Evolutionary conservation across 2,113 vertebrate genomes (phyloP), one percentile per base, ranked within the genome.

Genomic region (Pygoscelis adeliae): DNA sequence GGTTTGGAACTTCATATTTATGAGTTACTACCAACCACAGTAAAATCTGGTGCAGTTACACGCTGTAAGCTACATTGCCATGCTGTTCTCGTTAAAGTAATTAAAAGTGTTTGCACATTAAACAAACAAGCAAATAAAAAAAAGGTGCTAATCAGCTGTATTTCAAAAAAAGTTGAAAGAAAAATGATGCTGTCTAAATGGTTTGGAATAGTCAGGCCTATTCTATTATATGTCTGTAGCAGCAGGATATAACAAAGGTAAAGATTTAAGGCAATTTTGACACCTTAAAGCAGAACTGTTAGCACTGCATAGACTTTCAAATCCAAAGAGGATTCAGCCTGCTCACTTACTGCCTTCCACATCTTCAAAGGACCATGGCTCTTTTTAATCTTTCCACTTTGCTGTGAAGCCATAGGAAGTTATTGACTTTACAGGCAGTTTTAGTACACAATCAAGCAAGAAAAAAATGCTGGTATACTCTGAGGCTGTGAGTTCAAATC

Each of bases 241-340:
- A 97, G 97, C 91, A 88, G 96, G 96, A 91, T 96, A 90, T 97
- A 97, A 98, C 97, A 98, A 97, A 98, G 94, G 91, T 83, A 80
- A 97, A 97, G 98, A 98, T 98, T 97, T 96, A 97, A 98, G 97
- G 97, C 98, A 98, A 97, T 98, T 98, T 98, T 98, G 98, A 98
- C 98, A 97, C 97, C 98, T 98, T 95, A 97, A 97, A 98, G 96
- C 73, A 92, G 93, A 95, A 83, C 96, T 93, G 95, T 97, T 89
- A 93, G 94, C 87, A 94, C 85, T 78, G 90, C 87, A 87, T 47
- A 90, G 94, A 94, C 97, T 98, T 98, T 98, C 96, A 98, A 98
- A 97, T 97, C 98, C 96, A 95, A 98, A 98, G 98, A 98, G 97
- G 94, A 98, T 98, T 98, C 98, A 97, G 89, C 97, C 98, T 95